Conservation (phyloP, 2,888 invertebrate genomes). For the Cheilosia vulpina region DNA sequence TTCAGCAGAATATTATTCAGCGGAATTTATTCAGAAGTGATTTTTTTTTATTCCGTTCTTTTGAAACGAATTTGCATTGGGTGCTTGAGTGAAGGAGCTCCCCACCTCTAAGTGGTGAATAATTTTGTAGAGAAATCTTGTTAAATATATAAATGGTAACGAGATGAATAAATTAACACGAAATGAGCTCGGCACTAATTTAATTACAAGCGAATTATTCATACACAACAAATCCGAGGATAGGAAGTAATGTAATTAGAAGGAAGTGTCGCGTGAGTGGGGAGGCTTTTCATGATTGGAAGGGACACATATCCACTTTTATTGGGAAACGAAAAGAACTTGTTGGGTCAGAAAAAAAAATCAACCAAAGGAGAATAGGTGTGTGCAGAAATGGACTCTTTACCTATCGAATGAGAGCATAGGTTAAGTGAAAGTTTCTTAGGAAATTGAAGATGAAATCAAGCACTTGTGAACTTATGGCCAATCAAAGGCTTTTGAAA, state of each 20-base stretch:
- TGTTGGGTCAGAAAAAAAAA: too few relatives aligned
- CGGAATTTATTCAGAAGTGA: conserved; percentile 30
- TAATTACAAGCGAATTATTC: conserved; percentile 27
- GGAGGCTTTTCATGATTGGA: background rate
- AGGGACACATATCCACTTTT: too few relatives aligned
- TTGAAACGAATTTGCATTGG: conserved; percentile 6
- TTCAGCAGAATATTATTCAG: conserved; percentile 30
- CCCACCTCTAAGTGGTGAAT: conserved; percentile 26
- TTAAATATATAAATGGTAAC: conserved; percentile 20
- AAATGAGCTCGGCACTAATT: conserved; percentile 28
- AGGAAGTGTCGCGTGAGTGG: conserved; percentile 1
- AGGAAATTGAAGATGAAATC: background rate
- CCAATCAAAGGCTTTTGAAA: background rate
- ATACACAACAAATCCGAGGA: background rate
- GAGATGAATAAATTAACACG: conserved; percentile 48
- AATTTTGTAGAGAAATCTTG: conserved; percentile 7
- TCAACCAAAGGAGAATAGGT: too few relatives aligned
- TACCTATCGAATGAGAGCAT: background rate
- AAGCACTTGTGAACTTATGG: background rate
- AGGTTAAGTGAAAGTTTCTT: background rate
- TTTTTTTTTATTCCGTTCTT: background rate
- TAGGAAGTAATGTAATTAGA: conserved; percentile 18
- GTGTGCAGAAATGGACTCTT: too few relatives aligned
- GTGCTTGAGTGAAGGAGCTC: background rate
- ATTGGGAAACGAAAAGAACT: too few relatives aligned